phyloP scores from a whole-genome alignment of 2,797 vertebrate species.

The Clamator glandarius region DNA sequence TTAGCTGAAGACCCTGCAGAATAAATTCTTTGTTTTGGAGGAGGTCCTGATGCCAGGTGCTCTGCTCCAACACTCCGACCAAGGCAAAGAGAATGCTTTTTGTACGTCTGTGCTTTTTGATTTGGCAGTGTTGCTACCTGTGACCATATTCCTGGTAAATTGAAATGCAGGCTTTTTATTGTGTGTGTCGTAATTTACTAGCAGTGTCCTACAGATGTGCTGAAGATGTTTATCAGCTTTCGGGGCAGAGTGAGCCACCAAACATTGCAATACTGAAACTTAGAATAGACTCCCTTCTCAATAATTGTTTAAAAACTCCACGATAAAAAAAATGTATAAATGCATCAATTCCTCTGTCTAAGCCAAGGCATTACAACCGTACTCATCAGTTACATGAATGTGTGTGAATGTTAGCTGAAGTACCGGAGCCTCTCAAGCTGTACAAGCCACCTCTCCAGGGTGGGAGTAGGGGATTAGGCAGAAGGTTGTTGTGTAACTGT shows the following conservation, averaged over 20 bases:
- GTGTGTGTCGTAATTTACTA: not conserved
- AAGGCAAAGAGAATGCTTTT: not conserved
- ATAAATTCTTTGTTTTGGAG: not conserved
- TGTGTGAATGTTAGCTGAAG: not conserved
- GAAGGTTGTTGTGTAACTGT: not conserved
- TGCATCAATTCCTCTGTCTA: not conserved
- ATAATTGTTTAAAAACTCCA: not conserved
- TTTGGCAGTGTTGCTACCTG: not conserved
- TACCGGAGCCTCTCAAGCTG: not conserved
- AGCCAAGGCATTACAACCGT: not conserved
- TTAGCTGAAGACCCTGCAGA: not conserved
- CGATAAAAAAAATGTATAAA: not conserved
- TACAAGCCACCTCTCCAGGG: not conserved
- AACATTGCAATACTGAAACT: not conserved
- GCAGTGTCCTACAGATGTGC: rapidly evolving
- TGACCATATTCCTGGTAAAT: not conserved
- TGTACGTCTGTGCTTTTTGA: not conserved
- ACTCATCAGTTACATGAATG: not conserved
- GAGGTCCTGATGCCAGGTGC: not conserved
- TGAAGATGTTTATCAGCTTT: not conserved
- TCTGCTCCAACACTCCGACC: not conserved
- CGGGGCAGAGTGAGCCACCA: not conserved
- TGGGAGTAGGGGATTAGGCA: no score
- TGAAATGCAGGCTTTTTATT: not conserved
- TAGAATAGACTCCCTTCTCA: not conserved